Base-by-base conservation (phyloP, 2,113 vertebrate genomes). In the Pollachius pollachius region DNA sequence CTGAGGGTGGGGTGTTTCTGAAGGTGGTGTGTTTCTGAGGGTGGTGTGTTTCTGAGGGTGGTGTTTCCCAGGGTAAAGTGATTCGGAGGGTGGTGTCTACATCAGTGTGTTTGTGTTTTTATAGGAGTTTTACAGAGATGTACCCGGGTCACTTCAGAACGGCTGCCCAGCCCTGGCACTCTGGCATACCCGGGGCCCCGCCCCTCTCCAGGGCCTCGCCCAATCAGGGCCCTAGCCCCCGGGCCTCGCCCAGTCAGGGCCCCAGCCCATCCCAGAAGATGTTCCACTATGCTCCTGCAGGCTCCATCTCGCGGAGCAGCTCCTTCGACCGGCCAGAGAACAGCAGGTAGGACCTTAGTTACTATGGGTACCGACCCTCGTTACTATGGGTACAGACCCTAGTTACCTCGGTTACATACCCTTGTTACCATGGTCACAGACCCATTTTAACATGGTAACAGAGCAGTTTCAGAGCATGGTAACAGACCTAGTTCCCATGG, bases 311-410 rank as follows among this genome's bases (percentile, higher is more conserved):
- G 65, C 92, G 93, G 69, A 95, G 93, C 84, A 94, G 93, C 34
- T 95, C 94, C 68, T 95, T 95, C 13, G 94, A 95, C 72, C 90
- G 93, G 82, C 94, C 94, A 12, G 94, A 95, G 71, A 92, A 92
- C 21, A 90, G 92, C 21, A 94, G 94, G 94, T 95, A 91, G 75
- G 18, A 25, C 9, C 19, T 8, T 19, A 21, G 21, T 18, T n/a
- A 58, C n/a, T 16, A 19, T 60, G 21, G 21, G 1, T 12, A 60
- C 58, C 8, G 3, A 60, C 19, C 21, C 21, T 19, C 8, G 7
- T 18, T 19, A 59, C 58, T 9, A 48, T 48, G 41, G 41, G 2
- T 41, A 41, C 37, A 41, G 0, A 41, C 37, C 37, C 37, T 41
- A 1, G 37, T 41, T 41, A 41, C 37, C 37, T 1, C 1, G 37